A percentile compares a stretch with the other conserved stretches of the same genome.
phyloP scores from a whole-genome alignment of 2,888 invertebrate genomes.

The Eupithecia subumbrata region DNA sequence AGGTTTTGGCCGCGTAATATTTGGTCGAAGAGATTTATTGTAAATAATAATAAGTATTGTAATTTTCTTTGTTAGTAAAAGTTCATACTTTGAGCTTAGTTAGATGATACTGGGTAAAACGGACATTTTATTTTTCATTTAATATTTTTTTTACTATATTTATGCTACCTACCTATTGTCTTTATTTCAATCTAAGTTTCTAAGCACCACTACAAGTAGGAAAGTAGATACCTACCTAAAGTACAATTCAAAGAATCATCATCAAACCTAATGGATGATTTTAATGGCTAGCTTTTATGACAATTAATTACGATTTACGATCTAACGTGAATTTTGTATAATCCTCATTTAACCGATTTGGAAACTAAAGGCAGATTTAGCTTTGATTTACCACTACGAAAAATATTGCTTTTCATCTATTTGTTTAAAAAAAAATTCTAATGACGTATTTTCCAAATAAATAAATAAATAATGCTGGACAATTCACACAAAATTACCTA shows the following conservation, averaged over 20 bases:
- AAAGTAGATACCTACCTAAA: neutral
- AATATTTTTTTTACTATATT: no score
- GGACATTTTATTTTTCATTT: no score
- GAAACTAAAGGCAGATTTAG: neutral
- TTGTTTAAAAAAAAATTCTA: neutral
- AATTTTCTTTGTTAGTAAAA: no score
- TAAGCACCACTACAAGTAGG: neutral
- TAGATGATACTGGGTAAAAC: no score
- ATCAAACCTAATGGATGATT: neutral
- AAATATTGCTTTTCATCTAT: neutral
- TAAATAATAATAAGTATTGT: no score
- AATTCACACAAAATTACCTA: no score
- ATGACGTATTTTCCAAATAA: no score
- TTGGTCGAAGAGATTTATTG: no score
- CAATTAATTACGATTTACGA: constrained; percentile 13
- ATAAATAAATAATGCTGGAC: no score
- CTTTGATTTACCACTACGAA: neutral
- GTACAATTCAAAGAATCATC: constrained; percentile 8
- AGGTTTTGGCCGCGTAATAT: no score
- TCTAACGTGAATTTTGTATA: constrained; percentile 7
- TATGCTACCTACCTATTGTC: neutral
- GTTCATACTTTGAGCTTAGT: no score
- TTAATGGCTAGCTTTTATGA: constrained; percentile 14
- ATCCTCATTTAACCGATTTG: neutral
- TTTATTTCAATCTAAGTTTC: neutral